A percentile compares a stretch with the other conserved stretches of the same genome.
Conservation (phyloP, 2,888 invertebrate species). For the Diarsia rubi region DNA sequence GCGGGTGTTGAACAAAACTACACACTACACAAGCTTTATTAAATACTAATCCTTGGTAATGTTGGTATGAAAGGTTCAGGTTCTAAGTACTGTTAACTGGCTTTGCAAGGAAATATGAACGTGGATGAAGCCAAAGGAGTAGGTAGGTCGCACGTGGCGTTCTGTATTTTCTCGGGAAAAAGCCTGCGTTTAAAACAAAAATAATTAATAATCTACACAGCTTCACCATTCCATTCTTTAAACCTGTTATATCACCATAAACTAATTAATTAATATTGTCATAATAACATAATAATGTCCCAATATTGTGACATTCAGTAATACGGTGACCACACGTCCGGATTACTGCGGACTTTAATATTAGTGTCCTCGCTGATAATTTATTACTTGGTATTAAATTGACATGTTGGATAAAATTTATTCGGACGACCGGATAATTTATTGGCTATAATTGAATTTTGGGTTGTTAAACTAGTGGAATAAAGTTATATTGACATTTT, state of each 20-base stretch:
- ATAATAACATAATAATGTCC: slow-evolving; percentile 26
- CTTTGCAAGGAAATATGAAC: not conserved
- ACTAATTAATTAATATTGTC: slow-evolving; percentile 31
- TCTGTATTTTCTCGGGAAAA: not conserved
- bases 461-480: slow-evolving; percentile 12
- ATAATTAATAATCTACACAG: not conserved
- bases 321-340: slow-evolving; percentile 45
- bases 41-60: not conserved
- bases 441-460: slow-evolving; percentile 49
- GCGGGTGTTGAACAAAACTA: not conserved
- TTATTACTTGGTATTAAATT: slow-evolving; percentile 58
- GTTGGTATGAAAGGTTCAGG: not conserved
- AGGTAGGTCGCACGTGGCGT: not conserved
- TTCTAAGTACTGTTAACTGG: not conserved
- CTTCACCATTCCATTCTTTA: not conserved
- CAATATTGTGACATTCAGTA: slow-evolving; percentile 41
- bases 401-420: slow-evolving; percentile 60
- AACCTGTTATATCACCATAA: slow-evolving; percentile 10
- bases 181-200: not conserved
- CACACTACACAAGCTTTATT: not conserved
- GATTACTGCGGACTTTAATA: slow-evolving; percentile 57
- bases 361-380: slow-evolving; percentile 49
- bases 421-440: slow-evolving; percentile 46
- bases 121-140: not conserved
- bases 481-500: slow-evolving; percentile 4